These are phyloP conservation scores for Acromyrmex echinatior DNA, from an alignment of 1,140 invertebrate species.

Conservation along the genomic window DNA sequence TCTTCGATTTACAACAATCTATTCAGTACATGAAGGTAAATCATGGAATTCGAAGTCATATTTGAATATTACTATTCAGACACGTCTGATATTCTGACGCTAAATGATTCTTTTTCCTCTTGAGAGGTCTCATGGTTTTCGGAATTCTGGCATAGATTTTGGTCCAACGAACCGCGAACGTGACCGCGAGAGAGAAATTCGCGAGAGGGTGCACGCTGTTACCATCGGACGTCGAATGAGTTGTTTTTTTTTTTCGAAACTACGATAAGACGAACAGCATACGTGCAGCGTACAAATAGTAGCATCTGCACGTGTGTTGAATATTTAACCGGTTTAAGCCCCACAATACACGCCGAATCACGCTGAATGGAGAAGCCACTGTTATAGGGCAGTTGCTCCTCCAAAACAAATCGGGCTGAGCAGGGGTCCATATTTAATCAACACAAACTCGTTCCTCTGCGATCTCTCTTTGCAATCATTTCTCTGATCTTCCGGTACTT, in stretches of 20 bases:
- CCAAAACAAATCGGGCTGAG: slow-evolving; percentile 63
- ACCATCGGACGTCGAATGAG: slow-evolving; percentile 43
- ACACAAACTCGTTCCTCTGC: slow-evolving; percentile 35
- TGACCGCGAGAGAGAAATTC: slow-evolving; percentile 57
- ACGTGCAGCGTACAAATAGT: slow-evolving; percentile 74
- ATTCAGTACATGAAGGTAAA: not conserved
- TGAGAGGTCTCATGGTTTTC: not conserved
- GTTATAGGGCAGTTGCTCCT: slow-evolving; percentile 40
- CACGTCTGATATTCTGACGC: slow-evolving; percentile 18
- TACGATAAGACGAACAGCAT: slow-evolving; percentile 80
- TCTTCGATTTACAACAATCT: not conserved
- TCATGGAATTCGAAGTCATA: slow-evolving; percentile 20
- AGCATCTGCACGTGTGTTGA: slow-evolving; percentile 80
- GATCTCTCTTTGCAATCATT: not conserved
- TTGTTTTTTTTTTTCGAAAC: slow-evolving; percentile 61
- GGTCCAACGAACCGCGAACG: slow-evolving; percentile 42
- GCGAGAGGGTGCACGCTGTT: not conserved
- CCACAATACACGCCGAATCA: slow-evolving; percentile 67
- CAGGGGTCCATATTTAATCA: slow-evolving; percentile 81
- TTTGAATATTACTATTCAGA: slow-evolving; percentile 13
- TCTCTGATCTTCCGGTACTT: not conserved
- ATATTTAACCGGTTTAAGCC: slow-evolving; percentile 80
- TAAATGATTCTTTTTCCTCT: slow-evolving; percentile 48
- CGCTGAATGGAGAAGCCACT: slow-evolving; percentile 51
- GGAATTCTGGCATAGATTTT: slow-evolving; percentile 65